Evolutionary conservation across 2,888 invertebrate species (phyloP).

Genomic region (Agriopis marginaria): DNA sequence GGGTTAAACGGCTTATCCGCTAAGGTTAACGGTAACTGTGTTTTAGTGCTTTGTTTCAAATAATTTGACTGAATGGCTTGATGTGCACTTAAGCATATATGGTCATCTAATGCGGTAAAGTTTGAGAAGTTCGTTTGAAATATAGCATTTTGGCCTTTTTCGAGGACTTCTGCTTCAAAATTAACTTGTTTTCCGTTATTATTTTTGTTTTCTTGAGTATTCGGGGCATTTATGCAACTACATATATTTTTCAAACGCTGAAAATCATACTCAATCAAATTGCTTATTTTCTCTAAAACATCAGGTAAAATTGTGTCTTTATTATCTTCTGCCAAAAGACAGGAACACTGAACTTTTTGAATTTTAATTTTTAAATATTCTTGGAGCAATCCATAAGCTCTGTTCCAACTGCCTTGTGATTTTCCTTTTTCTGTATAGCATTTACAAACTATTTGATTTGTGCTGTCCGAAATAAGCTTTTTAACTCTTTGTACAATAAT

Average conservation of each 20-base stretch:
- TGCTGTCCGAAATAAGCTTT: conserved; percentile 67
- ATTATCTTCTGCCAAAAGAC: conserved; percentile 52
- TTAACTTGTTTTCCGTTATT: conserved; percentile 19
- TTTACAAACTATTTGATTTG: conserved; percentile 61
- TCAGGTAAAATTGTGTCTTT: conserved; percentile 59
- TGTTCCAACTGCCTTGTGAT: conserved; percentile 69
- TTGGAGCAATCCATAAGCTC: conserved; percentile 73
- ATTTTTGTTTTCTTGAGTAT: conserved; percentile 14
- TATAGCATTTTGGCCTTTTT: conserved; percentile 50
- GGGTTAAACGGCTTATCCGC: conserved; percentile 60
- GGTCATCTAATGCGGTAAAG: conserved; percentile 2
- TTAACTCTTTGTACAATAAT: conserved; percentile 68
- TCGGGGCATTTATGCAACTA: conserved; percentile 50
- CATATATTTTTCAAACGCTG: conserved; percentile 67
- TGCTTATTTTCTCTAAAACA: conserved; percentile 67
- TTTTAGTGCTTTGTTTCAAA: conserved; percentile 51
- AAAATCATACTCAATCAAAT: conserved; percentile 76
- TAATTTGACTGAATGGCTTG: not conserved
- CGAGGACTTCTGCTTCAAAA: conserved; percentile 50
- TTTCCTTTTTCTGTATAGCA: conserved; percentile 51
- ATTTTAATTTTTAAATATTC: conserved; percentile 80
- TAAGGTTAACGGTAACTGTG: conserved; percentile 55
- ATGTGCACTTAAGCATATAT: not conserved
- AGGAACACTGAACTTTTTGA: conserved; percentile 68
- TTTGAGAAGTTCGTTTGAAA: not conserved